phyloP scores from a whole-genome alignment of 1,140 invertebrate genomes.

The Papilio aristodemus region DNA sequence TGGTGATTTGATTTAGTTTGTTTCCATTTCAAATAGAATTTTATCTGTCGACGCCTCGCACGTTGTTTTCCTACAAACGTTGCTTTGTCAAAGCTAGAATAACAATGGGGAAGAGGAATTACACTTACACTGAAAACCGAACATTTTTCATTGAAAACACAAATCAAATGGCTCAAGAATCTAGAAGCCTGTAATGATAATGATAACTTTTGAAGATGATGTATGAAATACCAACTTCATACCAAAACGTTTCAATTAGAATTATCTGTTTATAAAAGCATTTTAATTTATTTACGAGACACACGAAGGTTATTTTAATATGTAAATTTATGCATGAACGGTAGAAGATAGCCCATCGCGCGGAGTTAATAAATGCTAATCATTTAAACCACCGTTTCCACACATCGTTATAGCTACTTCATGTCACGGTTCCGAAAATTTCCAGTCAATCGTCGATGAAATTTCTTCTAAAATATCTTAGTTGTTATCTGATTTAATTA shows the following conservation, averaged over 20 bases:
- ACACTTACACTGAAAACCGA: background rate
- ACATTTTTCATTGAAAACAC: no score
- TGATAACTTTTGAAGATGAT: background rate
- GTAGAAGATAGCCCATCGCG: background rate
- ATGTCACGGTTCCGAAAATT: background rate
- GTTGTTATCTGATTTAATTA: constrained; percentile 22
- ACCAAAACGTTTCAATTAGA: no score
- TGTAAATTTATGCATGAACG: constrained; percentile 21
- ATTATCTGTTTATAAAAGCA: background rate
- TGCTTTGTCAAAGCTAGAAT: constrained; percentile 18
- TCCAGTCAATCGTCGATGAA: constrained; percentile 14
- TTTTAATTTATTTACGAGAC: background rate
- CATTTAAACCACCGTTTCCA: constrained; percentile 13
- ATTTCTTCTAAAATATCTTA: constrained; percentile 10
- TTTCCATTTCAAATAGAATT: constrained; percentile 30
- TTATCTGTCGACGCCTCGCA: constrained; percentile 9
- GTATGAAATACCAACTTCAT: no score
- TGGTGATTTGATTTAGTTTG: constrained; percentile 31
- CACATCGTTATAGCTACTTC: constrained; percentile 20
- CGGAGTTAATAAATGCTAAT: constrained; percentile 11
- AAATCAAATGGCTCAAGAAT: no score
- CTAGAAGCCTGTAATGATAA: no score
- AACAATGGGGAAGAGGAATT: background rate
- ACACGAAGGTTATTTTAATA: background rate
- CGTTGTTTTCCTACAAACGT: constrained; percentile 11